Evolutionary conservation across 2,113 vertebrate genomes (phyloP), one percentile per base, ranked within the genome.

Genomic region (Albula glossodonta): DNA sequence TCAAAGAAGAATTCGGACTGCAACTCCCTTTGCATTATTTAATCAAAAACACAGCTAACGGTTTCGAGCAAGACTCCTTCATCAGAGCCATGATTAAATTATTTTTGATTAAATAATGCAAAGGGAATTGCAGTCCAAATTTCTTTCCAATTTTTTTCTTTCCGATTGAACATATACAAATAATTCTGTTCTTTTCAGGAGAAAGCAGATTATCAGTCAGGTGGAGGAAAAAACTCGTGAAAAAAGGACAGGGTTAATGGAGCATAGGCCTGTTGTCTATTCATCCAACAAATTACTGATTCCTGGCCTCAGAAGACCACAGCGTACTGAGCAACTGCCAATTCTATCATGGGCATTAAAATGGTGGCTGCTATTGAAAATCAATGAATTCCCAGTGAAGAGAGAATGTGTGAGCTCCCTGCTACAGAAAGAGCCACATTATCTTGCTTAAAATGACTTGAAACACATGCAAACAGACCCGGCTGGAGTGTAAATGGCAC

Each of bases 401-500:
- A 70, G 70, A 51, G 70, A 57, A 51, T 25, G 56, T 48, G 22
- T 51, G 50, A 52, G 70, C 41, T 57, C 50, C 51, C 50, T 25
- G 63, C 56, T 57, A n/a, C 22, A 50, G 41, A 51, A 57, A 80
- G 70, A 78, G 41, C 81, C 25, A 10, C 74, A 88, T 51, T 78
- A 41, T 79, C 81, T 60, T 78, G 81, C 66, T 83, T 78, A 86
- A 86, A 86, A 66, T 78, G 15, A 78, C 66, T 60, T 11, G 31
- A 79, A 83, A 60, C 22, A n/a, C 74, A 60, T 25, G 50, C 25
- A 19, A 78, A 49, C 51, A 51, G 12, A 11, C 17, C 7, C 74
- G 86, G 84, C 88, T 81, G 53, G 83, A 84, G 87, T 50, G 78
- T 80, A 83, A 51, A 6, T 83, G 83, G 87, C 11, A 48, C 88